Conservation (phyloP, 2,888 invertebrate genomes). For the Petrolisthes cinctipes region DNA sequence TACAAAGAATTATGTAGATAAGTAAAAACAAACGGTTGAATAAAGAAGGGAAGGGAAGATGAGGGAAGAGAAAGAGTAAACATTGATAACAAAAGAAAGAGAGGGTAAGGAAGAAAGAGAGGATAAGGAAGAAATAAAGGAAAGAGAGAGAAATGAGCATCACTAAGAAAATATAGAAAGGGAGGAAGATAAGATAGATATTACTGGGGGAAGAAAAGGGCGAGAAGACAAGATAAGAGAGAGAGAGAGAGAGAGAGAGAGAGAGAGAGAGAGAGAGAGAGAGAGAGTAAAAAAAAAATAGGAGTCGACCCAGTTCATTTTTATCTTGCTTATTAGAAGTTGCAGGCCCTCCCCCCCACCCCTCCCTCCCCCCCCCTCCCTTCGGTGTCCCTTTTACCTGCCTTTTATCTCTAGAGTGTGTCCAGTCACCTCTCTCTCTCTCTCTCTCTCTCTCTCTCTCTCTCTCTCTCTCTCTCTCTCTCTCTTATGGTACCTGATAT, state of each 20-base stretch:
- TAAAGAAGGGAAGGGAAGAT: no score
- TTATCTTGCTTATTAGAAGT: background rate
- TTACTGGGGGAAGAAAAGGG: no score
- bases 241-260: background rate
- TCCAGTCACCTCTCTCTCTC: background rate
- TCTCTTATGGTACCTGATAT: background rate
- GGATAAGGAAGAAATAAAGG: no score
- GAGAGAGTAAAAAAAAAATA: background rate
- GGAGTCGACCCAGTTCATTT: background rate
- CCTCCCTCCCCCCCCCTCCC: background rate
- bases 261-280: slow-evolving; percentile 1
- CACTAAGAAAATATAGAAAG: no score
- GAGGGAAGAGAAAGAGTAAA: no score
- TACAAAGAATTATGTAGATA: no score
- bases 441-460: background rate
- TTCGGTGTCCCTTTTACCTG: background rate
- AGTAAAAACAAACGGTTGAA: no score
- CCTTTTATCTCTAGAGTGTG: background rate
- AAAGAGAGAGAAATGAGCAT: no score
- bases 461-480: slow-evolving; percentile 1
- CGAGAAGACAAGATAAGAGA: background rate
- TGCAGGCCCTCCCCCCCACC: background rate
- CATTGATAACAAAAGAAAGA: no score
- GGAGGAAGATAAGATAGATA: no score
- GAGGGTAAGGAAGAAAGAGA: no score